Percentiles rank a stretch among this genome's conserved stretches.
Conservation (phyloP, 2,113 vertebrate genomes). For the Thinocorus orbignyianus region DNA sequence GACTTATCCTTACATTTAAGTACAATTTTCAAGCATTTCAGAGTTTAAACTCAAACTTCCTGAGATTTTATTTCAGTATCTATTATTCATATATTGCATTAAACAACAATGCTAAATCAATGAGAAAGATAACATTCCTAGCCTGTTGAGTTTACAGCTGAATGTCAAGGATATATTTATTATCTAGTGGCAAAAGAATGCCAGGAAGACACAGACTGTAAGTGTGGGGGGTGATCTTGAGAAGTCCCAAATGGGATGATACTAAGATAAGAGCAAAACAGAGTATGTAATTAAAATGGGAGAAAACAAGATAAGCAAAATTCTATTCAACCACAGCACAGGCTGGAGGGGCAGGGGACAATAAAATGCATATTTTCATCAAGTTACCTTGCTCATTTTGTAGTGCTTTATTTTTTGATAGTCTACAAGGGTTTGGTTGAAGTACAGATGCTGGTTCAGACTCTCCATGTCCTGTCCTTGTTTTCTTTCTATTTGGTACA, state of each 20-base stretch:
- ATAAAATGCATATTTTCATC: neutral
- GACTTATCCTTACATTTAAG: neutral
- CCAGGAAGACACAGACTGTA: neutral
- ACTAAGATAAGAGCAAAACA: neutral
- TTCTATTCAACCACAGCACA: neutral
- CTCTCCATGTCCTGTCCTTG: slow-evolving; percentile 62
- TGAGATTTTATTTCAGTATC: neutral
- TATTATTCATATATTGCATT: neutral
- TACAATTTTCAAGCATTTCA: neutral
- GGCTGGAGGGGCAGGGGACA: neutral
- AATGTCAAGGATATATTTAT: neutral
- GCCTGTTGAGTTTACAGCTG: neutral
- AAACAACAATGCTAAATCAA: neutral
- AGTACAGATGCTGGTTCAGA: slow-evolving; percentile 82
- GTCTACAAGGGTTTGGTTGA: slow-evolving; percentile 82
- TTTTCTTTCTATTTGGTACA: slow-evolving; percentile 72
- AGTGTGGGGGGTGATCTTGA: neutral
- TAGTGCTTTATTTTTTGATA: slow-evolving; percentile 65
- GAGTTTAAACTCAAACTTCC: neutral
- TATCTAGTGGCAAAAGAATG: neutral
- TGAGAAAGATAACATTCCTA: neutral
- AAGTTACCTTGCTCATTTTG: slow-evolving; percentile 73
- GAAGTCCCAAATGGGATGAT: neutral
- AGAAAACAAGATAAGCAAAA: neutral
- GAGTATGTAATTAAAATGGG: neutral